Base-by-base conservation (phyloP, 1,140 invertebrate genomes). In the Cephus cinctus region DNA sequence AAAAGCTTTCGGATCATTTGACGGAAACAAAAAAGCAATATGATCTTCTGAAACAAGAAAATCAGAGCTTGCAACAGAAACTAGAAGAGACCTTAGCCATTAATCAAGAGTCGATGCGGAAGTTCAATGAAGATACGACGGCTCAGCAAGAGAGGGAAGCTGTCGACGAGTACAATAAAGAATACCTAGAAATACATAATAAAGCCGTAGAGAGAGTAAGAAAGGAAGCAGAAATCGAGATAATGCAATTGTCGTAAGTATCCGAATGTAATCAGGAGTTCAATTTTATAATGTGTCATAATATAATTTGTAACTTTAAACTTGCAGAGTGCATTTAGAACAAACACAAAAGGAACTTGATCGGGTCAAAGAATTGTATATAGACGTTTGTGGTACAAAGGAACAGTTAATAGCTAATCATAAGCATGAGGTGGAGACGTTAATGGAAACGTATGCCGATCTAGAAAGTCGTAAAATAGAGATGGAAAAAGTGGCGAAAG, bases 311-410 rank as follows among this genome's bases (percentile, higher is more conserved):
- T 16, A 9, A 41, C 31, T 42, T 45, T 50, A 21, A 51, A 46
- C 27, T 60, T 59, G 5, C 30, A 75, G 71, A 42, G 61, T 74
- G 49, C 69, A 75, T 67, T 63, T 76, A 43, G 61, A 75, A 43
- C 65, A 75, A 51, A 73, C 63, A 2, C 64, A 75, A 50, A 75
- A 73, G 46, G 69, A 73, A 34, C 62, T 75, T 47, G 56, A 71
- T 57, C 61, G 59, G 9, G 69, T 76, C 25, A 75, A 76, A 48
- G 59, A 75, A 59, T 56, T 70, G 41, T 76, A 75, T 34, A 71
- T 75, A 61, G 59, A 73, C n/a, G 63, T 76, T 5, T 74, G 71
- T 52, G 63, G 60, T 19, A 71, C 65, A 30, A 77, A 75, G 36
- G 69, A 74, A 31, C 55, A 70, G 14, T 53, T 63, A 43, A 57